Evolutionary conservation across 2,113 vertebrate genomes (phyloP), one percentile per base, ranked within the genome.

Genomic region (Cavia aperea): DNA sequence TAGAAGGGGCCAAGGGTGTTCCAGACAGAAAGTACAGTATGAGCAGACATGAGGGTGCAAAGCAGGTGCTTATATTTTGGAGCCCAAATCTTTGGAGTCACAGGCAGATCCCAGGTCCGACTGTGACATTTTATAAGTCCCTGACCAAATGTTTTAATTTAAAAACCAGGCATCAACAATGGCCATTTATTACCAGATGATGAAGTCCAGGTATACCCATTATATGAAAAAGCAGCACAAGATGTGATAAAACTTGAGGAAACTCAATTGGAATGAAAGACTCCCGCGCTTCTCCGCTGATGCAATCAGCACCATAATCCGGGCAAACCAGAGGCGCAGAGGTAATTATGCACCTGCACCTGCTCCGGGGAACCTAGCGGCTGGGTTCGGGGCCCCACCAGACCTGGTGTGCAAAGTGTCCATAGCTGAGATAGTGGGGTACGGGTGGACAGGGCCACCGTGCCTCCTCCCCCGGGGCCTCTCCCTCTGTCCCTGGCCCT

Each of bases 221-320:
- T 58, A 75, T 79, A 86, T 89, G 58, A 73, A 68, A 81, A 89
- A 46, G 72, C 23, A 58, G 43, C 83, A 58, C 60, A 81, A 51
- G 93, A 78, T 51, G 84, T 77, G 94, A 86, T 92, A 78, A 93
- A 94, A 94, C 90, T 70, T 93, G 16, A 31, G 73, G 85, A 81
- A 90, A 92, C 72, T 51, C 54, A 7, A 16, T 82, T 79, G 84
- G 43, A 82, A 86, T 18, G 29, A 84, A 58, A 66, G 77, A 85
- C 62, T 62, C 62, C 7, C 0, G 7, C 39, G 31, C 36, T 29
- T 62, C 8, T 21, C 51, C n/a, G 72, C 10, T 0, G 66, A 87
- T 36, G 81, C 58, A 85, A 87, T 62, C 56, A 93, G 13, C 62
- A 46, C 90, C 58, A 6, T 66, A 79, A 94, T 70, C 86, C 54